Evolutionary conservation across 1,140 invertebrate genomes (phyloP).

Genomic region (roundworm (Caenorhabditis elegans)): DNA sequence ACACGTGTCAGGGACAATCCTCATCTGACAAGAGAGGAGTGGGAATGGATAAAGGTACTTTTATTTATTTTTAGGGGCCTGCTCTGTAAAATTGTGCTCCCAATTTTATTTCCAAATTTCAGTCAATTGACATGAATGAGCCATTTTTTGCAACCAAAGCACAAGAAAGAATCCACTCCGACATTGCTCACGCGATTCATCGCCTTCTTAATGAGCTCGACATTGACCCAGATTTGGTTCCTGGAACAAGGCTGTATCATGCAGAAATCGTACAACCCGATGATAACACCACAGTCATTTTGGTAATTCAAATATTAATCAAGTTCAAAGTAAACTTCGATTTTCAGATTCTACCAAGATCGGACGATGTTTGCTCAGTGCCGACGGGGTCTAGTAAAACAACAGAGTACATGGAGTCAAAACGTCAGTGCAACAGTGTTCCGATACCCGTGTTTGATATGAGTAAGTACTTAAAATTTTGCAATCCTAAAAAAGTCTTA

Average conservation of each 20-base stretch:
- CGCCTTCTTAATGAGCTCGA: conserved; percentile 38
- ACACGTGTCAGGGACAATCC: conserved; percentile 88
- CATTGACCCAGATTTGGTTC: conserved; percentile 41
- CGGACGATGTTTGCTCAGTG: conserved; percentile 51
- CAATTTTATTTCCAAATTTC: too few species aligned
- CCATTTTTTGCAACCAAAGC: conserved; percentile 31
- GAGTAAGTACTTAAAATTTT: conserved; percentile 33
- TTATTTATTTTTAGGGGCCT: too few species aligned
- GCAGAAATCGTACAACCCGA: conserved; percentile 41
- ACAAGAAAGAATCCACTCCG: conserved; percentile 10
- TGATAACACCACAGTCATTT: conserved; percentile 46
- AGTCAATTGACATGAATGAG: conserved; percentile 40
- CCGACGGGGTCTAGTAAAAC: conserved; percentile 33
- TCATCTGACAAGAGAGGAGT: conserved; percentile 76
- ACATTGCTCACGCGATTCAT: conserved; percentile 38
- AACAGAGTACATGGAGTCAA: conserved; percentile 30
- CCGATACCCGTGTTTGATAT: conserved; percentile 51
- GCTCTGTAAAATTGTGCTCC: neutral
- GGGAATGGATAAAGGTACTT: conserved; percentile 51
- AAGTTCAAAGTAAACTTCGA: neutral
- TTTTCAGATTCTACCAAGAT: conserved; percentile 45
- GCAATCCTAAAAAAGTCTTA: neutral
- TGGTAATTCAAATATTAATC: neutral
- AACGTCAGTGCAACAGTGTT: conserved; percentile 43
- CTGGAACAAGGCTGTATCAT: conserved; percentile 35